Percentiles rank a stretch among this genome's conserved stretches.
These are phyloP conservation scores for Trematomus loennbergii DNA, from an alignment of 2,113 vertebrate species.

Conservation along the genomic window DNA sequence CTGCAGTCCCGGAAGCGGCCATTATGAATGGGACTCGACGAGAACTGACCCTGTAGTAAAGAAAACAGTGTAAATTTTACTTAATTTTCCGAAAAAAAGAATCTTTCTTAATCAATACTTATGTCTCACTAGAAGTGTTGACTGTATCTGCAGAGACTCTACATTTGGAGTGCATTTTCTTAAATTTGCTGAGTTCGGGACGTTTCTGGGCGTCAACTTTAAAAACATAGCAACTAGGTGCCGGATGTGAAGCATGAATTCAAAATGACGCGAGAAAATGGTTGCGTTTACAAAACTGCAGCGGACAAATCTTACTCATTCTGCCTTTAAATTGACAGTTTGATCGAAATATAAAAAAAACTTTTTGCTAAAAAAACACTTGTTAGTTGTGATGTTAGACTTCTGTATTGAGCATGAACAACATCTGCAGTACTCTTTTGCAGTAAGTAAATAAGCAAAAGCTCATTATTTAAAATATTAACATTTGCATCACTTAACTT, in stretches of 20 bases:
- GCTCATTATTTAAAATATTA: not conserved
- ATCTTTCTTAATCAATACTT: no score
- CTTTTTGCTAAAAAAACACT: not conserved
- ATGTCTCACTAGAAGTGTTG: no score
- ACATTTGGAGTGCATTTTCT: no score
- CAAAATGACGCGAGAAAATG: no score
- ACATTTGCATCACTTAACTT: not conserved
- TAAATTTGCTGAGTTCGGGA: no score
- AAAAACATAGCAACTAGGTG: no score
- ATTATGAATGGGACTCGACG: slow-evolving; percentile 94
- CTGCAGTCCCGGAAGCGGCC: slow-evolving; percentile 88
- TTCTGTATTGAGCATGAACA: not conserved
- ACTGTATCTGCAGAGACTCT: no score
- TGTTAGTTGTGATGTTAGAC: not conserved
- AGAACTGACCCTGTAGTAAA: slow-evolving; percentile 90
- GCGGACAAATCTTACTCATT: no score
- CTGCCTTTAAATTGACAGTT: not conserved
- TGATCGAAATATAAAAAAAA: not conserved
- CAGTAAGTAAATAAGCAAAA: not conserved
- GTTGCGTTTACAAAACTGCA: no score
- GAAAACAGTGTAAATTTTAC: not conserved
- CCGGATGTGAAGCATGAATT: no score
- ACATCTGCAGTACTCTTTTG: not conserved
- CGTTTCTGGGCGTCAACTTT: no score
- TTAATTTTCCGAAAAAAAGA: no score